phyloP scores from a whole-genome alignment of 2,888 invertebrate genomes.

The Schrankia costaestrigalis region DNA sequence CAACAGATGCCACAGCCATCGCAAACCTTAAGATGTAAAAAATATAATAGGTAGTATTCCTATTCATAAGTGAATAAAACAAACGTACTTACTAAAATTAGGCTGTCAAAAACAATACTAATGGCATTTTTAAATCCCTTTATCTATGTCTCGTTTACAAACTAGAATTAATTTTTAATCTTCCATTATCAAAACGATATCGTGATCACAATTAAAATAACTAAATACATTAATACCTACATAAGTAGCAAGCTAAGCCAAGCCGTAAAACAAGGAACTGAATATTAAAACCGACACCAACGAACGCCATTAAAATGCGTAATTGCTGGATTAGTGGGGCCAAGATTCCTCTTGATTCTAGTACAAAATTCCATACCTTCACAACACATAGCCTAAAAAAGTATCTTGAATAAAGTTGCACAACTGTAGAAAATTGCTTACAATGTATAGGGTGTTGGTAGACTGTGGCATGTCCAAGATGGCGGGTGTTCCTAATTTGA shows the following conservation, averaged over 20 bases:
- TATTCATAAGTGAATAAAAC: no score
- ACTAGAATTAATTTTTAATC: no score
- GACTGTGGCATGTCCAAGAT: slow-evolving; percentile 52
- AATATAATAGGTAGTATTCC: no score
- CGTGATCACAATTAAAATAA: slow-evolving; percentile 49
- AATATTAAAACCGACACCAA: slow-evolving; percentile 75
- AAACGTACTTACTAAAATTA: no score
- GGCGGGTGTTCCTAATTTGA: slow-evolving; percentile 59
- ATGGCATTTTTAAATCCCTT: no score
- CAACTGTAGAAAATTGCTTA: slow-evolving; percentile 6
- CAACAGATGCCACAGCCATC: no score
- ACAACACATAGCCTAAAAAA: slow-evolving; percentile 36
- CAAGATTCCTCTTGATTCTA: slow-evolving; percentile 66
- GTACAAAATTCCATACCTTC: slow-evolving; percentile 42
- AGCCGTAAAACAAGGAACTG: slow-evolving; percentile 73
- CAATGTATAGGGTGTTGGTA: slow-evolving; percentile 20
- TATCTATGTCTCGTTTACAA: no score
- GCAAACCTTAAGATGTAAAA: no score
- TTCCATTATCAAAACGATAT: slow-evolving; percentile 21
- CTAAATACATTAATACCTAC: slow-evolving; percentile 54
- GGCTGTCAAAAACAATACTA: no score
- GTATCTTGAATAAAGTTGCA: neutral
- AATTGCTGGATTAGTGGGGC: slow-evolving; percentile 78
- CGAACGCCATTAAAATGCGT: slow-evolving; percentile 79
- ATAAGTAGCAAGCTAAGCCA: slow-evolving; percentile 49